Conservation (phyloP, 92 coral and sea anemone genomes). For the Porites cylindrica region DNA sequence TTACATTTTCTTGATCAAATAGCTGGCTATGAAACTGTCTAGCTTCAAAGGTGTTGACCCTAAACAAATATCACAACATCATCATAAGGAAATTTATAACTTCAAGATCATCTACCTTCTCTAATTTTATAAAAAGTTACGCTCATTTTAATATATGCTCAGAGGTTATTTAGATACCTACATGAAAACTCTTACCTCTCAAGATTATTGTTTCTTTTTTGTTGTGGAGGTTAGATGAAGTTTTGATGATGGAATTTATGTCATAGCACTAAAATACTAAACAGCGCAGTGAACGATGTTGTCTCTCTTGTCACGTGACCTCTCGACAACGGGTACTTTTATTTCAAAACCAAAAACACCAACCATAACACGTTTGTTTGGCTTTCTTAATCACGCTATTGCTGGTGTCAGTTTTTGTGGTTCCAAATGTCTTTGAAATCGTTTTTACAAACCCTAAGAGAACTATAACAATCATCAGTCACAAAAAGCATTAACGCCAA, state of each 20-base stretch:
- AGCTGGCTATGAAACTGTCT: background rate
- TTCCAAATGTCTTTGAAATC: background rate
- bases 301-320: conserved; percentile 30
- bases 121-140: background rate
- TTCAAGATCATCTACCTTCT: background rate
- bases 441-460: background rate
- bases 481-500: no score
- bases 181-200: conserved; percentile 11
- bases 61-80: background rate
- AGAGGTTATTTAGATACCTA: background rate
- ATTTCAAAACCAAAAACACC: conserved; percentile 17
- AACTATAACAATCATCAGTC: no score
- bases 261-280: conserved; percentile 33
- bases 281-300: conserved; percentile 8
- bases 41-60: background rate
- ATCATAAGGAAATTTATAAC: background rate
- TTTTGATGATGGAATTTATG: conserved; percentile 36
- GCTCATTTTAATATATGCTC: no score
- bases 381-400: background rate
- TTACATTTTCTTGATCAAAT: background rate
- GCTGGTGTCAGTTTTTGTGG: conserved; percentile 33
- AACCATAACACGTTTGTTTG: conserved; percentile 7
- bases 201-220: background rate
- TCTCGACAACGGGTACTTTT: conserved; percentile 23
- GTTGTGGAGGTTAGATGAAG: background rate